These are phyloP conservation scores for Phenganax stokvisi DNA, from an alignment of 92 coral and sea anemone species.

Conservation along the genomic window DNA sequence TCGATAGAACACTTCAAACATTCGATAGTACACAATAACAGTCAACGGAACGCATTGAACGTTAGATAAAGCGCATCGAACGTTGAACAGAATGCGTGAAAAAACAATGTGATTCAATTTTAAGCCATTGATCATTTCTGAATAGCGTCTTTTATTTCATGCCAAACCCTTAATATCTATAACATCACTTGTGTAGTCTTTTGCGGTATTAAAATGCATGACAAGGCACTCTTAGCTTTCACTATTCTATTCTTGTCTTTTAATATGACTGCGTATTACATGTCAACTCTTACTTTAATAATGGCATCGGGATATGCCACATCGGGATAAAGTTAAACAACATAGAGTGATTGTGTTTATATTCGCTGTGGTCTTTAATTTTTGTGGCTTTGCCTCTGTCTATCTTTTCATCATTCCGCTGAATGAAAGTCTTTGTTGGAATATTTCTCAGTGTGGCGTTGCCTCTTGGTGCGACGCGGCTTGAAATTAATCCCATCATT, in stretches of 20 bases:
- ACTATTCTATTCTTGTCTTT: slow-evolving; percentile 5
- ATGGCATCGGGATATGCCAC: slow-evolving; percentile 14
- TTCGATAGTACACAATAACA: neutral
- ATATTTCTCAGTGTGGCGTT: slow-evolving; percentile 16
- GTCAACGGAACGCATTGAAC: neutral
- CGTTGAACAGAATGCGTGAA: too few species aligned
- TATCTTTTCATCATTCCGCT: neutral
- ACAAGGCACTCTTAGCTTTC: slow-evolving; percentile 6
- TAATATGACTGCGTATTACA: neutral
- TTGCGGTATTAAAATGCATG: slow-evolving; percentile 8
- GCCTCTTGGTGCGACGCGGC: slow-evolving; percentile 61
- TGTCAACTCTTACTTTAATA: slow-evolving; percentile 23
- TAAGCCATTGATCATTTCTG: slow-evolving; percentile 6
- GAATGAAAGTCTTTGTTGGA: slow-evolving; percentile 6
- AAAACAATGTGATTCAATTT: neutral
- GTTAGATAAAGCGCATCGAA: too few species aligned
- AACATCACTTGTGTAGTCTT: neutral
- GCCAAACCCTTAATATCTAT: neutral
- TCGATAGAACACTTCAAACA: neutral
- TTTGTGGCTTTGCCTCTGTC: slow-evolving; percentile 13
- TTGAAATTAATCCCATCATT: slow-evolving; percentile 99
- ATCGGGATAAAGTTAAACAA: slow-evolving; percentile 4
- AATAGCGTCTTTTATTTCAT: neutral
- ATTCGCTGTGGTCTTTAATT: neutral
- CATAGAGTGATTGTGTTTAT: neutral